These are phyloP conservation scores for Phylloscopus trochilus DNA, from an alignment of 2,113 vertebrate genomes.

Conservation along the genomic window DNA sequence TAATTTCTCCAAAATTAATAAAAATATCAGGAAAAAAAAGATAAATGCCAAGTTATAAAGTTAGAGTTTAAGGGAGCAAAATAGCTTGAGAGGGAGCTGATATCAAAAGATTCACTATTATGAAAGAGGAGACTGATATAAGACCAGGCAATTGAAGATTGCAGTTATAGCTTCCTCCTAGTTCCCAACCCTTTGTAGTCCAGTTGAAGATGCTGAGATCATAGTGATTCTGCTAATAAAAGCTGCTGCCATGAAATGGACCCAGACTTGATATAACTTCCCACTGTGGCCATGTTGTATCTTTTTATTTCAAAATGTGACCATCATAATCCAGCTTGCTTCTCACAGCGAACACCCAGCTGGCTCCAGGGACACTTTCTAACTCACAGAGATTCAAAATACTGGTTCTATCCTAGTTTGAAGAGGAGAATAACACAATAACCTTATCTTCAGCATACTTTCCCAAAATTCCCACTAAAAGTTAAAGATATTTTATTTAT, in stretches of 20 bases:
- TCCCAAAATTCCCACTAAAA: neutral
- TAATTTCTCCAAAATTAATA: neutral
- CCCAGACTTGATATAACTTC: neutral
- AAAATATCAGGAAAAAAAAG: neutral
- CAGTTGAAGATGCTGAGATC: neutral
- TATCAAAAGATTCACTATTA: neutral
- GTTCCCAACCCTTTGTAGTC: neutral
- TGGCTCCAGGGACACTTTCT: neutral
- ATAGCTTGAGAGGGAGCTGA: neutral
- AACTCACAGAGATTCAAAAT: neutral
- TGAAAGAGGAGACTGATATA: neutral
- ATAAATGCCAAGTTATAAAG: neutral
- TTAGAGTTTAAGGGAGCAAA: neutral
- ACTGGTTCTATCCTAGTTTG: neutral
- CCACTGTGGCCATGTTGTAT: too few relatives aligned
- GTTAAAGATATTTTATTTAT: neutral
- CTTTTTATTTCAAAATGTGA: neutral
- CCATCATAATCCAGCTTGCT: neutral
- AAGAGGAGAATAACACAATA: neutral
- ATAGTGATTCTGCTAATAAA: neutral
- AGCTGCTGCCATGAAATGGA: neutral
- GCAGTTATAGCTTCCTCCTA: neutral
- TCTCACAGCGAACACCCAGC: neutral
- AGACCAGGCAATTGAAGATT: neutral
- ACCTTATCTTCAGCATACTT: neutral